phyloP scores from a whole-genome alignment of 2,888 invertebrate species.

The Timema podura region DNA sequence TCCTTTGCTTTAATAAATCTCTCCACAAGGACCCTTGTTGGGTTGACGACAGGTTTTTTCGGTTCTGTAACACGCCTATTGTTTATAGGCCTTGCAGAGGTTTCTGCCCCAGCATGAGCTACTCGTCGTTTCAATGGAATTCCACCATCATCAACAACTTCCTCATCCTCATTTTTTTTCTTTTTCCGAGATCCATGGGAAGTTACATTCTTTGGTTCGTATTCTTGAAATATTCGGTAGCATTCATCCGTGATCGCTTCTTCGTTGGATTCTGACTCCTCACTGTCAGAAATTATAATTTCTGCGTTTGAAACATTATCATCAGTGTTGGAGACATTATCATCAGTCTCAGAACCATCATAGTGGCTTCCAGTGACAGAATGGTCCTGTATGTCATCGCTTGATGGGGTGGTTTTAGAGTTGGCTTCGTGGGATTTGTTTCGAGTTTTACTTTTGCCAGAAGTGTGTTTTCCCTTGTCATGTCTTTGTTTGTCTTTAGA shows the following conservation, averaged over 20 bases:
- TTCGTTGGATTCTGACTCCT: slow-evolving; percentile 49
- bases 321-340: not conserved
- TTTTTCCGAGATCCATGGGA: not conserved
- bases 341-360: too few relatives aligned
- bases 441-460: not conserved
- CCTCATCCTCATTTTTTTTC: not conserved
- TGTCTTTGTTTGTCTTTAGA: slow-evolving; percentile 41
- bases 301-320: not conserved
- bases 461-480: not conserved
- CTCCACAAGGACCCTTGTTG: too few relatives aligned
- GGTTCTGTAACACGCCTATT: too few relatives aligned
- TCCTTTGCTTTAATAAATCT: too few relatives aligned
- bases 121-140: slow-evolving; percentile 10
- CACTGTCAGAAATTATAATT: too few relatives aligned
- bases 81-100: not conserved
- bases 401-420: too few relatives aligned
- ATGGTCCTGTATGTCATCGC: too few relatives aligned
- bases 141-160: not conserved
- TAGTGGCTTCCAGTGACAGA: too few relatives aligned
- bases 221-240: slow-evolving; percentile 80
- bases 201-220: slow-evolving; percentile 48
- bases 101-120: slow-evolving; percentile 3
- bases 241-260: slow-evolving; percentile 77
- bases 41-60: too few relatives aligned
- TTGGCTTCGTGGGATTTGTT: not conserved